Evolutionary conservation across 2,888 invertebrate species (phyloP), one percentile per base, ranked within the genome.

Genomic region (Aspidiotus rigidus): DNA sequence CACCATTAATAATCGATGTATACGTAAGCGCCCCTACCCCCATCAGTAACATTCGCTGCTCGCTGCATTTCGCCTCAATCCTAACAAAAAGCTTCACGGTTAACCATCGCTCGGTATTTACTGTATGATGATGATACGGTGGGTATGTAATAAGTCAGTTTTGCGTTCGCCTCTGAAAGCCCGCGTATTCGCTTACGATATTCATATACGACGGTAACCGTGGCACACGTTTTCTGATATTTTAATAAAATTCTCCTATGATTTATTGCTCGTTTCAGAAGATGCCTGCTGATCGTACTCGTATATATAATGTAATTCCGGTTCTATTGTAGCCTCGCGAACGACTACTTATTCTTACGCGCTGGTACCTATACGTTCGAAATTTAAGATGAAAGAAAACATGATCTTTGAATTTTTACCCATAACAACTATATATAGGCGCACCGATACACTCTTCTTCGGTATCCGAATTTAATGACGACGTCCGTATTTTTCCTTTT

Each of bases 161-260:
- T 28, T 28, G 28, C 28, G 28, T 28, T 28, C 28, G 28, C 28
- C 28, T 28, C 28, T 28, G 28, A 28, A 28, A 28, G 28, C 28
- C 28, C 28, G 28, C 49, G n/a, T 49, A 49, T 49, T 49, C 49
- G 49, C 49, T 2, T 49, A 28, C 28, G 49, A 49, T 49, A 49
- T 49, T 49, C 49, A 49, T 49, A 49, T 11, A 49, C n/a, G 49
- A 49, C 49, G 49, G 49, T 49, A n/a, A 28, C 62, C 41, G 42
- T 15, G 44, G n/a, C 41, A 49, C 44, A 66, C 66, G 66, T 59
- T 44, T 66, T 66, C 66, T 66, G 66, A 66, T 66, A 66, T 66
- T 66, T 66, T 66, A 66, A 66, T 66, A 66, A 66, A 66, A 66
- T 59, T 66, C 59, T 59, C 59, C 66, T 66, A 66, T 66, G 66